Conservation (phyloP, 2,113 vertebrate genomes). For the Aegithalos caudatus region DNA sequence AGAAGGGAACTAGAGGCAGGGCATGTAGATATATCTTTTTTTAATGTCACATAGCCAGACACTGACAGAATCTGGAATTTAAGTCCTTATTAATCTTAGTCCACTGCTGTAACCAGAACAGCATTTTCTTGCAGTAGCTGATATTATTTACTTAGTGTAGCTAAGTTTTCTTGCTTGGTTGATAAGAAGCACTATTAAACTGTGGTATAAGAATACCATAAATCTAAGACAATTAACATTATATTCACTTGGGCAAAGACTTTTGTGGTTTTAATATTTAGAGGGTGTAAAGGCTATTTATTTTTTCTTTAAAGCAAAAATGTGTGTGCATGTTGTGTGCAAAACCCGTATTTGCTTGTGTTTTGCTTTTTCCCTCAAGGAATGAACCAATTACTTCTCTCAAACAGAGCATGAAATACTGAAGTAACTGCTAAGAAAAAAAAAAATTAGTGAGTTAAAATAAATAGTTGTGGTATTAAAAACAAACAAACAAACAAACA, state of each 20-base stretch:
- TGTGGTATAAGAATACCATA: not conserved
- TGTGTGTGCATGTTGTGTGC: not conserved
- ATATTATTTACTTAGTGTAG: conserved; percentile 6
- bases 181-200: not conserved
- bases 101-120: not conserved
- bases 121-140: conserved; percentile 9
- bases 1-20: not conserved
- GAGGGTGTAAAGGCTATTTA: not conserved
- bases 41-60: not conserved
- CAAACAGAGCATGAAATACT: conserved; percentile 1
- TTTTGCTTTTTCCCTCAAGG: conserved; percentile 7
- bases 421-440: not conserved
- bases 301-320: not conserved
- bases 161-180: not conserved
- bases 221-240: conserved; percentile 24
- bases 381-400: conserved; percentile 12
- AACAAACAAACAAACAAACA: no score
- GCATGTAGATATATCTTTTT: not conserved
- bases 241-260: not conserved
- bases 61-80: conserved; percentile 1
- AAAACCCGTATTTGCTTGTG: not conserved
- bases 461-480: not conserved
- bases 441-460: conserved; percentile 2
- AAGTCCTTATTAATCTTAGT: conserved; percentile 6
- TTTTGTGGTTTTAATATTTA: conserved; percentile 7